Conservation (phyloP, 2,113 vertebrate species). For the Sinocyclocheilus grahami region DNA sequence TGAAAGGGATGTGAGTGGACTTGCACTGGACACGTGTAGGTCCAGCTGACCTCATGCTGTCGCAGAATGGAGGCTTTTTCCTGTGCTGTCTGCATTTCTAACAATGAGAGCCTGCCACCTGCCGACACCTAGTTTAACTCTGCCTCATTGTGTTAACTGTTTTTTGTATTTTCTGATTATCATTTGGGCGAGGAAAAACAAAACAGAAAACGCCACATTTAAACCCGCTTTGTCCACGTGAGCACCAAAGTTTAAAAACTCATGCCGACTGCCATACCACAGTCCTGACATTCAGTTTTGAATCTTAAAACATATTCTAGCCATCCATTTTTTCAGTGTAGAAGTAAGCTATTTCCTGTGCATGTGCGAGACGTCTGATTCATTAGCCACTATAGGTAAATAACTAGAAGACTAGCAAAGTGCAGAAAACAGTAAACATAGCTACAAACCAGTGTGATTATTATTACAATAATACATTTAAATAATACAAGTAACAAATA, state of each 20-base stretch:
- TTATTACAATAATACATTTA: no score
- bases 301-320: no score
- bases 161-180: not conserved
- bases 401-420: no score
- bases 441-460: no score
- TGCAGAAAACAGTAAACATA: no score
- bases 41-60: slow-evolving; percentile 37
- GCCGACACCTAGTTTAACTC: slow-evolving; percentile 1
- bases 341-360: not conserved
- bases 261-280: not conserved
- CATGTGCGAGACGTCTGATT: not conserved
- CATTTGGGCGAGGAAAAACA: no score
- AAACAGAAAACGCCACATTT: not conserved
- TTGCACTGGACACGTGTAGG: slow-evolving; percentile 5
- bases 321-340: no score
- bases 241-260: not conserved
- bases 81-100: not conserved
- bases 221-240: not conserved
- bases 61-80: slow-evolving; percentile 9
- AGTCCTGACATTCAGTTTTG: no score
- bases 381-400: no score
- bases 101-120: slow-evolving; percentile 24
- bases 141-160: not conserved
- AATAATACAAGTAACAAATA: not conserved
- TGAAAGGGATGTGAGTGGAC: slow-evolving; percentile 21